phyloP scores from a whole-genome alignment of 1,140 invertebrate species.

The Thaumatotibia leucotreta region DNA sequence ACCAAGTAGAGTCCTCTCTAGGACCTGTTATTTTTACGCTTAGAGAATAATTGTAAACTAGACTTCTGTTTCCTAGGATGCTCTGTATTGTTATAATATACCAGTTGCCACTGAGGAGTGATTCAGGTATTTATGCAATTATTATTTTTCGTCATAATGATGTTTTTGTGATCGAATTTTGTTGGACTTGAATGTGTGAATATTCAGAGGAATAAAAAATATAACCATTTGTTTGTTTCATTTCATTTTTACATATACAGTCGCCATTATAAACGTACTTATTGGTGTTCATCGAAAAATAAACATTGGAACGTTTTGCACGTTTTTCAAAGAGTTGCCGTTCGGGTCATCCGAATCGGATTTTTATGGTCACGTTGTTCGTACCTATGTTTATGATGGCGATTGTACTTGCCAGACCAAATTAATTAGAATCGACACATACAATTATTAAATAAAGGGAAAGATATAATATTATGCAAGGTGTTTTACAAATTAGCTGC shows the following conservation, averaged over 20 bases:
- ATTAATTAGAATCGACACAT: too few relatives aligned
- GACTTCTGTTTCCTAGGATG: conserved; percentile 52
- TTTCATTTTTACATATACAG: not conserved
- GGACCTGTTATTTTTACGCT: conserved; percentile 25
- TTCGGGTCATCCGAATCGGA: too few relatives aligned
- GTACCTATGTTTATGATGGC: too few relatives aligned
- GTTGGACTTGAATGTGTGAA: conserved; percentile 49
- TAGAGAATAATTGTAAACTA: conserved; percentile 36
- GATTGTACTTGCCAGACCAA: too few relatives aligned
- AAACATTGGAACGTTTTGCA: too few relatives aligned
- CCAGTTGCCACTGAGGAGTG: conserved; percentile 62
- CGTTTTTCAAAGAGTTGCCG: too few relatives aligned
- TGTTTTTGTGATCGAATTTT: conserved; percentile 41
- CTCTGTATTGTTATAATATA: conserved; percentile 47
- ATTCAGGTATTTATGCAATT: conserved; percentile 70
- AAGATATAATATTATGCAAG: too few relatives aligned
- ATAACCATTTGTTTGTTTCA: conserved; percentile 14
- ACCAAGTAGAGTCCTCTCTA: not conserved
- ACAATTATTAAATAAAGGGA: too few relatives aligned
- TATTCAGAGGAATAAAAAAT: conserved; percentile 26
- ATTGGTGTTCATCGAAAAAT: too few relatives aligned
- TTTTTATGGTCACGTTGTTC: too few relatives aligned
- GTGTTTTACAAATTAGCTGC: too few relatives aligned
- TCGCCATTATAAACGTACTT: too few relatives aligned
- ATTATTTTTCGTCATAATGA: conserved; percentile 47